Conservation (phyloP, 2,888 invertebrate species). For the Folsomia manolachei region DNA sequence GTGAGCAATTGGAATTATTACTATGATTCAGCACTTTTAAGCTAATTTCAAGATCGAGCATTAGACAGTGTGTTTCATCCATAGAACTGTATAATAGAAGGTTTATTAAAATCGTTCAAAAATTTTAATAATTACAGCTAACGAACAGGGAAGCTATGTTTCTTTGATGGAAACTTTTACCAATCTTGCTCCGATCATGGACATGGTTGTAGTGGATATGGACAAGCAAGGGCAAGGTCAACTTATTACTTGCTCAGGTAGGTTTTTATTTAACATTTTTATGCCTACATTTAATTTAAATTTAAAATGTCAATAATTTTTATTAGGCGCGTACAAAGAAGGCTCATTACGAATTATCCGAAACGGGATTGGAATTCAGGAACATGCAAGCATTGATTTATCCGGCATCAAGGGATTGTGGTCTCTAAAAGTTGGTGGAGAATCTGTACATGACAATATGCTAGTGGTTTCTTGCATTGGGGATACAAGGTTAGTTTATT, state of each 20-base stretch:
- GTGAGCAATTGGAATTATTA: too few relatives aligned
- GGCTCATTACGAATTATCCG: conserved; percentile 94
- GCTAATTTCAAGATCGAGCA: too few relatives aligned
- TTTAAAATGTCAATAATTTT: background rate
- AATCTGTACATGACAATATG: conserved; percentile 72
- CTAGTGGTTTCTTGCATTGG: conserved; percentile 94
- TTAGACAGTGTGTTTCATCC: too few relatives aligned
- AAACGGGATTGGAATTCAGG: conserved; percentile 98
- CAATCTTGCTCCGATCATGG: conserved; percentile 94
- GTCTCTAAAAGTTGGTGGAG: conserved; percentile 76
- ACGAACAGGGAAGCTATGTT: conserved; percentile 78
- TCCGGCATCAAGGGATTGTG: conserved; percentile 98
- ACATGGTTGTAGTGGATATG: conserved; percentile 95
- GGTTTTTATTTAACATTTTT: conserved; percentile 22
- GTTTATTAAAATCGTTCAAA: too few relatives aligned
- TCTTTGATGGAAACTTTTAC: conserved; percentile 94
- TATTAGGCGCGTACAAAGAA: conserved; percentile 83
- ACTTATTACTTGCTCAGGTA: conserved; percentile 93
- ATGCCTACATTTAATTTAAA: background rate
- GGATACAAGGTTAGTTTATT: conserved; percentile 69
- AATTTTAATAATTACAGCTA: too few relatives aligned
- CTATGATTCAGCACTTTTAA: too few relatives aligned
- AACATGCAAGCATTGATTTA: conserved; percentile 94
- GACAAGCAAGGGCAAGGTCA: conserved; percentile 97
- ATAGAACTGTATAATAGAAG: too few relatives aligned